These are phyloP conservation scores for Dynastes tityus DNA, from an alignment of 2,888 invertebrate genomes.

Conservation along the genomic window DNA sequence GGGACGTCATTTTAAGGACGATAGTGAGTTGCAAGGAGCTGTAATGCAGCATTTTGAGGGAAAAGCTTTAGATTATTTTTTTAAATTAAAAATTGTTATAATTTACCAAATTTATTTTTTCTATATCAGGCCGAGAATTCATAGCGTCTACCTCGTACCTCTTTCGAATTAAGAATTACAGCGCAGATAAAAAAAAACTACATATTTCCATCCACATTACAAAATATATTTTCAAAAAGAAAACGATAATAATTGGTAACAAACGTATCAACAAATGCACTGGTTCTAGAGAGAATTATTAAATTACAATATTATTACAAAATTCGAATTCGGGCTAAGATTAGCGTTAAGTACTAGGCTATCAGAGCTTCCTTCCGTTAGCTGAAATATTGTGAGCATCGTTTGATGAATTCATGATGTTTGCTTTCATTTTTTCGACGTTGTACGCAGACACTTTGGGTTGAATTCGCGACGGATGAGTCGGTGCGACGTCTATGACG, in stretches of 20 bases:
- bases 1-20: too few relatives aligned
- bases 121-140: too few relatives aligned
- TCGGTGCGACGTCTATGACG: constrained; percentile 80
- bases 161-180: too few relatives aligned
- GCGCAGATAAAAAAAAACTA: too few relatives aligned
- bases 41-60: too few relatives aligned
- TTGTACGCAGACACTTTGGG: constrained; percentile 28
- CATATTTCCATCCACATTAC: neutral
- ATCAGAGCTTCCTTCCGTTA: constrained; percentile 47
- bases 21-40: too few relatives aligned
- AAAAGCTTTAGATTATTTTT: too few relatives aligned
- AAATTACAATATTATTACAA: neutral
- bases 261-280: constrained; percentile 8
- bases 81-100: too few relatives aligned
- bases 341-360: neutral
- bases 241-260: neutral
- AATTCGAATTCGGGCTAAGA: neutral
- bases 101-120: too few relatives aligned
- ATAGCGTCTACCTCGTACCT: too few relatives aligned
- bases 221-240: constrained; percentile 19
- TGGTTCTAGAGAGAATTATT: neutral
- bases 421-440: constrained; percentile 32
- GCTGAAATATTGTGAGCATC: constrained; percentile 23
- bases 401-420: constrained; percentile 24
- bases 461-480: constrained; percentile 20